Evolutionary conservation across 1,140 invertebrate species (phyloP).

Genomic region (Achroia grisella): DNA sequence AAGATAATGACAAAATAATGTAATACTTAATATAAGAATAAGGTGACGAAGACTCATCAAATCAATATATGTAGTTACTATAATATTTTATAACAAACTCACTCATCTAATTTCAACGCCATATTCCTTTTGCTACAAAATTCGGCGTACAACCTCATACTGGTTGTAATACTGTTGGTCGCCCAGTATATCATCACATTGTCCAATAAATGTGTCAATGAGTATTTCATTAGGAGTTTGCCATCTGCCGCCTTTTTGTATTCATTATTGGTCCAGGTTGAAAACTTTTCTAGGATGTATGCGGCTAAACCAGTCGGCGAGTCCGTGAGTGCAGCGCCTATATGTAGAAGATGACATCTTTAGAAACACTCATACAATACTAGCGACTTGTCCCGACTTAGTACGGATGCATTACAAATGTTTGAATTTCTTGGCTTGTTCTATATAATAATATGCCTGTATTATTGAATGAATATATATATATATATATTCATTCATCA

Average conservation of each 20-base stretch:
- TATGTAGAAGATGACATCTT: background rate
- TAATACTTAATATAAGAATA: no score
- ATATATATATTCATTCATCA: no score
- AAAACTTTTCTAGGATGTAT: constrained; percentile 92
- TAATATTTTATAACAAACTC: no score
- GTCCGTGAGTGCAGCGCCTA: constrained; percentile 76
- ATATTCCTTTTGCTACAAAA: constrained; percentile 17
- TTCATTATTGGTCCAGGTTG: constrained; percentile 81
- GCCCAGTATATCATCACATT: constrained; percentile 93
- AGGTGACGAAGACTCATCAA: no score
- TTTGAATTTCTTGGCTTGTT: no score
- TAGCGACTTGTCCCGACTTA: no score
- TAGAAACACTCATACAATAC: no score
- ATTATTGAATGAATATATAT: no score
- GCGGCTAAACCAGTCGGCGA: constrained; percentile 85
- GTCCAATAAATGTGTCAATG: constrained; percentile 85
- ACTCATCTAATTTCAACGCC: constrained; percentile 29
- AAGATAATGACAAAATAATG: no score
- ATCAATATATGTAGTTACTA: no score
- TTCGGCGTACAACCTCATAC: constrained; percentile 82
- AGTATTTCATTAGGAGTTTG: constrained; percentile 76
- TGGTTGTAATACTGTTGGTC: constrained; percentile 84
- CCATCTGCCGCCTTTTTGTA: constrained; percentile 79
- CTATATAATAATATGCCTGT: no score
- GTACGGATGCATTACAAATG: no score